Base-by-base conservation (phyloP, 2,888 invertebrate genomes). In the Campopleginae sp. region DNA sequence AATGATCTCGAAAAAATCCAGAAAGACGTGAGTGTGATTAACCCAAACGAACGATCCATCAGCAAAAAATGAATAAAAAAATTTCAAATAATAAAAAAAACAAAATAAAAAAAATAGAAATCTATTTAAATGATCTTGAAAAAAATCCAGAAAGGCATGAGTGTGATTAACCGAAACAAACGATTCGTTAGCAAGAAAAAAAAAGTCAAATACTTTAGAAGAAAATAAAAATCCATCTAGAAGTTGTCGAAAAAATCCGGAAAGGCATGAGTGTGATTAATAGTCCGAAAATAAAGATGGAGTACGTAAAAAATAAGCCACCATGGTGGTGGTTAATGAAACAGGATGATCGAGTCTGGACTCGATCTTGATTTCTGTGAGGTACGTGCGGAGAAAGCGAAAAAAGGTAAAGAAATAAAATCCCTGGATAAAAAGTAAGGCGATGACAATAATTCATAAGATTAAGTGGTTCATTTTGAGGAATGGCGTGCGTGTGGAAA, bases 341-440 rank as follows among this genome's bases (percentile, higher is more conserved):
- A 70, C 48, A 48, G 70, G 78, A 85, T 85, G 38, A 68, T 75
- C 68, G 33, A 82, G 75, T 78, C 65, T 44, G 58, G 38, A 31
- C 68, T 51, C 65, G 80, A 74, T 84, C 84, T 61, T 72, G 66
- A 70, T 58, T 78, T 76, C 72, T 68, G 72, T 63, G 80, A 72
- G 80, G 31, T 74, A 84, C 84, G 84, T 84, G 80, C 72, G 44
- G 27, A 68, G 77, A 78, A 81, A 51, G 74, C 66, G 31, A 63
- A 77, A 76, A 76, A 81, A 80, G 58, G n/a, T 19, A 4, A 23
- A n/a, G 78, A 38, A 70, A 70, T 31, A 58, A 78, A 54, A 10
- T 42, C 3, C 14, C 31, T 33, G 19, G 19, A 58, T 31, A 63
- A 27, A 65, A 76, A 76, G 33, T 38, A 17, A 27, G 12, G 6